Base-by-base conservation (phyloP, 1,140 invertebrate genomes). In the Drosophila triauraria region DNA sequence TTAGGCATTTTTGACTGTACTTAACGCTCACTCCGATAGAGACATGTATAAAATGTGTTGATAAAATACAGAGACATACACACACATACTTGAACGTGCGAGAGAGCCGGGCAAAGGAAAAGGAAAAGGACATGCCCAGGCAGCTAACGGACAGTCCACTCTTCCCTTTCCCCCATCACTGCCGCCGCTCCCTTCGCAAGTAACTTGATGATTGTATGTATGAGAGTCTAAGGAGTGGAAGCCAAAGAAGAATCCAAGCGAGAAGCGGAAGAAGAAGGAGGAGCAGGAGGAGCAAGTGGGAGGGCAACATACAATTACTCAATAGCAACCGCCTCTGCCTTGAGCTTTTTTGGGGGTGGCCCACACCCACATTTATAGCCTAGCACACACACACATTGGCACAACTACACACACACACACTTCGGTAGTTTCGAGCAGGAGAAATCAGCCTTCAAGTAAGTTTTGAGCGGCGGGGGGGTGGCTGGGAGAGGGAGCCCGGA, bases 321-420 rank as follows among this genome's bases (percentile, higher is more conserved):
- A 88, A 88, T 88, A 88, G 78, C 85, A 72, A 68, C 72, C 72
- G 74, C 78, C 75, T 56, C 53, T 46, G 51, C 74, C 59, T 74
- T 85, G 78, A 85, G 82, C 82, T 78, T 87, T 71, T 87, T 88
- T 84, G 85, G 85, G 83, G 84, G 85, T 88, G 78, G 85, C 72
- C 80, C 35, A 43, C 35, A 62, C 72, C 48, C 50, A 60, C 72
- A 72, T 23, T 38, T 54, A 54, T 54, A 23, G 62, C 53, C 46
- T 20, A 42, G 62, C 64, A 64, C 48, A 53, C 64, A 53, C 64
- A 46, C 56, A 68, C 46, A 61, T n/a, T 53, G 12, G 43, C 42
- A 68, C 53, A 85, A 85, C 77, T 84, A 79, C 48, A 79, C 69
- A 70, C 35, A 59, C 47, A 54, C 38, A 72, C 48, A 67, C 79